A percentile compares a stretch with the other conserved stretches of the same genome.
Conservation (phyloP, 1,140 invertebrate genomes). For the Aphaenogaster ashmeadi region DNA sequence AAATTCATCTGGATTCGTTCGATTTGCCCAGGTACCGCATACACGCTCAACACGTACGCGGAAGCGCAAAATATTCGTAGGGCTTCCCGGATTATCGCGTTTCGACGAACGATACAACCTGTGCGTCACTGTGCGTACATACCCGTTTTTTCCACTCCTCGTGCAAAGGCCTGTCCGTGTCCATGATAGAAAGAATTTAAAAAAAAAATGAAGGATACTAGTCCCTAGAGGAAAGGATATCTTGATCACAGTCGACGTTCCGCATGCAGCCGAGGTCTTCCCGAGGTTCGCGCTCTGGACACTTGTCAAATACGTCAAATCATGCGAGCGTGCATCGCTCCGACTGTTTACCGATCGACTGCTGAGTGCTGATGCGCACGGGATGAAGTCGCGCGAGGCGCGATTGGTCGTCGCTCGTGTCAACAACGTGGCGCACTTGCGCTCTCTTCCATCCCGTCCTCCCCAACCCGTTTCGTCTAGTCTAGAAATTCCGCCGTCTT, state of each 20-base stretch:
- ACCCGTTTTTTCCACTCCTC: constrained; percentile 86
- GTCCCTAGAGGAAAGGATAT: background rate
- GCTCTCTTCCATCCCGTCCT: no score
- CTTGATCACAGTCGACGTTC: background rate
- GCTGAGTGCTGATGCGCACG: background rate
- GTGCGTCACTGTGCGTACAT: constrained; percentile 62
- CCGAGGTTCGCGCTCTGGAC: background rate
- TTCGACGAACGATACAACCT: constrained; percentile 35
- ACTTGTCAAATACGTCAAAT: constrained; percentile 48
- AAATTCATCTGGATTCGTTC: background rate
- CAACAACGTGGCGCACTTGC: no score
- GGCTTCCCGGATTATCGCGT: constrained; percentile 37
- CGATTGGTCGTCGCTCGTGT: background rate
- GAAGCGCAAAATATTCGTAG: constrained; percentile 35
- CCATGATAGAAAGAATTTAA: constrained; percentile 71
- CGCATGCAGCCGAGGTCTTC: background rate
- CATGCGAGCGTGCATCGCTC: constrained; percentile 19
- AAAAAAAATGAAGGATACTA: constrained; percentile 24
- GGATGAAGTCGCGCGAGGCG: background rate
- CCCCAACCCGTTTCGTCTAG: no score
- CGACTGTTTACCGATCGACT: constrained; percentile 30
- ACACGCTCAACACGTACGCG: background rate
- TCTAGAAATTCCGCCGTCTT: no score
- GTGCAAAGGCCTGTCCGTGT: constrained; percentile 78
- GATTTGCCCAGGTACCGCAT: background rate